Evolutionary conservation across 2,888 invertebrate genomes (phyloP).

Genomic region (Meta bourneti): DNA sequence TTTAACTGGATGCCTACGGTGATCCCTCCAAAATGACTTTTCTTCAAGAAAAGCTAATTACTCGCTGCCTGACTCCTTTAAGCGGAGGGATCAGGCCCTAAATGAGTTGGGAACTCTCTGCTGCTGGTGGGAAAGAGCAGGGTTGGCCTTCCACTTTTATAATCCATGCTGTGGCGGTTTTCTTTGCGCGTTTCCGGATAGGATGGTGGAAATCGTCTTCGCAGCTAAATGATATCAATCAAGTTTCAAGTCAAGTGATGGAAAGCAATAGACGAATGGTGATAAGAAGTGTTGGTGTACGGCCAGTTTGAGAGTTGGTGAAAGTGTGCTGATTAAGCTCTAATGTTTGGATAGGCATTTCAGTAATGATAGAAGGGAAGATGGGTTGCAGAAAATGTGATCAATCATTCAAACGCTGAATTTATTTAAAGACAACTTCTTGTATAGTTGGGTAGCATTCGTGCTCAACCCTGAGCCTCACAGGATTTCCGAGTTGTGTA

Average conservation of each 20-base stretch:
- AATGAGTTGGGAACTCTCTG: constrained; percentile 38
- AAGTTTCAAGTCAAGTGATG: neutral
- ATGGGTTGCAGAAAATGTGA: no score
- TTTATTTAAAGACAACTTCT: no score
- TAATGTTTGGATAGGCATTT: no score
- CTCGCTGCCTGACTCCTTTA: constrained; percentile 46
- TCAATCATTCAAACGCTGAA: no score
- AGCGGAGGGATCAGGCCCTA: constrained; percentile 12
- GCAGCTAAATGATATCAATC: neutral
- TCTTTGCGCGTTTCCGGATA: neutral
- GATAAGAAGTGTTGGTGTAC: neutral
- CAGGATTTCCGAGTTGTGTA: no score
- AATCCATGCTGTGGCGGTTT: constrained; percentile 16
- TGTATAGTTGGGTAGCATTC: no score
- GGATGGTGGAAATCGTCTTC: no score
- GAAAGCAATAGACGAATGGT: neutral
- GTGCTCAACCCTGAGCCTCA: no score
- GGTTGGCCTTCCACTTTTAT: neutral
- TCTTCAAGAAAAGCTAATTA: constrained; percentile 73
- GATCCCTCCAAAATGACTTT: constrained; percentile 52
- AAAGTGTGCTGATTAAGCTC: no score
- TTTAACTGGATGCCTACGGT: constrained; percentile 12
- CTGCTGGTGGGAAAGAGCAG: constrained; percentile 3
- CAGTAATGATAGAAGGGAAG: no score
- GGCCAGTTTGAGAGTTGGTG: no score